Evolutionary conservation across 92 coral and sea anemone species (phyloP).

Genomic region (Umimayanthus kanabou): DNA sequence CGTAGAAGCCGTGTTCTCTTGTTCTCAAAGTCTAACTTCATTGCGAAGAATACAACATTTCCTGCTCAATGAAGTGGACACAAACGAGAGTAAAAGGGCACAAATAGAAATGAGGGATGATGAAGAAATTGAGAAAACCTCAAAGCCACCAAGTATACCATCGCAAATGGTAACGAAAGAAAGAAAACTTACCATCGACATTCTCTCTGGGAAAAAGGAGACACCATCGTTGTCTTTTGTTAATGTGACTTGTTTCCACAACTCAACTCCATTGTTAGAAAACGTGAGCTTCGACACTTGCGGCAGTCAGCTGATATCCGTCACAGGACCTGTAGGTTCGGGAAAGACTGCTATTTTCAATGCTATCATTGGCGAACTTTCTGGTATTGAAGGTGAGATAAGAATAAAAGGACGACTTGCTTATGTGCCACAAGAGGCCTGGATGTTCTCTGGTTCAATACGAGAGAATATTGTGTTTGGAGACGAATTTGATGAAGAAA

Average conservation of each 20-base stretch:
- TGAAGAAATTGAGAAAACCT: too few relatives aligned
- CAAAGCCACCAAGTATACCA: not conserved
- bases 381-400: not conserved
- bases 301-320: not conserved
- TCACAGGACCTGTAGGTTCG: conserved; percentile 12
- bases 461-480: conserved; percentile 2
- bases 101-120: too few relatives aligned
- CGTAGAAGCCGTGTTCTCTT: not conserved
- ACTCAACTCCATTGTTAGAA: not conserved
- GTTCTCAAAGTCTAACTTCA: not conserved
- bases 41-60: not conserved
- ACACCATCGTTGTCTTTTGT: not conserved
- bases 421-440: conserved; percentile 4
- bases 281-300: not conserved
- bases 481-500: not conserved
- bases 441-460: conserved; percentile 12
- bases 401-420: not conserved
- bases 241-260: not conserved
- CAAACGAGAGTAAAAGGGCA: too few relatives aligned
- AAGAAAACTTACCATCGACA: too few relatives aligned
- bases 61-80: not conserved
- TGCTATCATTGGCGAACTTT: conserved; percentile 2
- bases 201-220: not conserved
- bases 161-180: too few relatives aligned
- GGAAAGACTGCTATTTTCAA: not conserved